Base-by-base conservation (phyloP, 2,888 invertebrate species). In the Oscheius sp. region DNA sequence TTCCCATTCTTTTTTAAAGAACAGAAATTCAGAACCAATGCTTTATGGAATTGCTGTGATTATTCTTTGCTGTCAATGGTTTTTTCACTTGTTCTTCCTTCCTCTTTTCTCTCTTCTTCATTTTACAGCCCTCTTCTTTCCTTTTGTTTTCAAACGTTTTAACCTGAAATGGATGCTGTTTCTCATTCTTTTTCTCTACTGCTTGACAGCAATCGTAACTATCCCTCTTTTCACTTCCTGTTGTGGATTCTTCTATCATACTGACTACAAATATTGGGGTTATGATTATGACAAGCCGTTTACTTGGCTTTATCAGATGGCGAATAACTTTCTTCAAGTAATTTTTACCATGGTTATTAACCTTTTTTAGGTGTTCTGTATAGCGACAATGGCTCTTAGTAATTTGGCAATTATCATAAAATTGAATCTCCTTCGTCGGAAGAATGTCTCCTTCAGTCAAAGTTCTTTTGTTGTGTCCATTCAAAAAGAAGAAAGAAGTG, bases 81-180 rank as follows among this genome's bases (percentile, higher is more conserved):
- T 64, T 45, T 64, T 43, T 25, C 27, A 25, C 16, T 49, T 64
- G 13, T 43, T 64, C 7, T 45, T 64, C 18, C 64, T 64, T 1
- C 64, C 64, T 1, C 16, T 64, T 18, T 64, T 64, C 46, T 64
- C 64, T 12, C 41, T 64, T 49, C 64, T 64, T 25, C 41, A 64
- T 25, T 49, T 64, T 18, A 23, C 27, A n/a, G 64, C 64, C 3
- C 25, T 64, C 12, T 25, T 49, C 18, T 43, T 45, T 25, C 45
- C 46, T 45, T 21, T 45, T 9, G n/a, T n/a, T 6, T 64, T 64
- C 45, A 18, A 21, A 1, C 41, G 41, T 5, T 41, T 61, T 7
- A 29, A 61, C 35, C n/a, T 18, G 6, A 35, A 12, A 46, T 49
- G 23, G 16, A 43, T 7, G 13, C 6, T 25, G 7, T n/a, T 23